Conservation (phyloP, 2,888 invertebrate genomes). For the Ligdia adustata region DNA sequence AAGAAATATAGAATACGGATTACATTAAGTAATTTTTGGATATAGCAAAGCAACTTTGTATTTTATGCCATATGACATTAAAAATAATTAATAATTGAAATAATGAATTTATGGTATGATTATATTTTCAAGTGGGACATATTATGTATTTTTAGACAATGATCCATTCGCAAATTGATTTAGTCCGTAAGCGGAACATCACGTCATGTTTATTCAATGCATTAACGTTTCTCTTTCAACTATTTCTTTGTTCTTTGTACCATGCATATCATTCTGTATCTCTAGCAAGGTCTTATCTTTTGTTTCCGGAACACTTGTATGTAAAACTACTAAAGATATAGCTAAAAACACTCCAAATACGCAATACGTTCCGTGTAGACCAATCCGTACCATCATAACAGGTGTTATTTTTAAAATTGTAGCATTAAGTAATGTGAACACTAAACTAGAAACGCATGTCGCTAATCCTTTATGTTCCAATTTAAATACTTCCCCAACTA, state of each 20-base stretch:
- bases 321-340: conserved; percentile 41
- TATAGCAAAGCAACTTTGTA: no score
- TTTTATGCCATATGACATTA: no score
- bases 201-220: no score
- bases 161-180: no score
- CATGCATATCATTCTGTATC: conserved; percentile 50
- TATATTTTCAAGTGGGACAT: no score
- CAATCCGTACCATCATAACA: conserved; percentile 43
- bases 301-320: conserved; percentile 51
- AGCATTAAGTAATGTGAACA: conserved; percentile 44
- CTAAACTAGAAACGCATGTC: conserved; percentile 42
- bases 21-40: no score
- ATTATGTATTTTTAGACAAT: no score
- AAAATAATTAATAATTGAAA: no score
- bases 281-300: conserved; percentile 53
- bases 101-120: no score
- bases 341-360: conserved; percentile 42
- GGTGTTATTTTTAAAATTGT: conserved; percentile 49
- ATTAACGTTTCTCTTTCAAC: no score
- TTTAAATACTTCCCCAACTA: conserved; percentile 53
- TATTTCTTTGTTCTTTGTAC: conserved; percentile 1
- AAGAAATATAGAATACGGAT: no score
- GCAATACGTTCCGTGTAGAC: conserved; percentile 45
- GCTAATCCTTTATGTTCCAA: conserved; percentile 50
- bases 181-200: no score